Evolutionary conservation across 2,797 vertebrate species (phyloP), one percentile per base, ranked within the genome.

Genomic region (Prunella strophiata): DNA sequence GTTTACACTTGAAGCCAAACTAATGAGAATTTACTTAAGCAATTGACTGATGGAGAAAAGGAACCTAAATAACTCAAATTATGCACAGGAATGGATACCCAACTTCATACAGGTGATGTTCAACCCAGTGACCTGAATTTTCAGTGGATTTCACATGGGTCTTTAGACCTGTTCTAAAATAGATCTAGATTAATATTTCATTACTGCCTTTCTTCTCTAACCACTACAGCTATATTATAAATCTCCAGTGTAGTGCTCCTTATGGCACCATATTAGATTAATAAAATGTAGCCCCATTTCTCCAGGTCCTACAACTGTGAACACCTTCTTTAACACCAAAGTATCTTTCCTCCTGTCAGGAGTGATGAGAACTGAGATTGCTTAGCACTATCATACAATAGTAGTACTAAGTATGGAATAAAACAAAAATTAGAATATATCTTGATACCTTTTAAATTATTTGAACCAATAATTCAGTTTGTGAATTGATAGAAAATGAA

Each of bases 81-180:
- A 14, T 11, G 3, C 10, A 7, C 14, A 51, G 20, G 10, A 84
- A 25, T 17, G 13, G 17, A 47, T 62, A 38, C 3, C 20, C 18
- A 62, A 10, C 21, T 84, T 88, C 51, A 38, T 19, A 66, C 23
- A 78, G 45, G 66, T 62, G 51, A 34, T 55, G 23, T 8, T 72
- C 54, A 93, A 79, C 62, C 38, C 58, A 86, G 8, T 81, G 83
- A 91, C 73, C 57, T 93, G 62, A 59, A 91, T 90, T 93, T 86
- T 85, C 66, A 85, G 48, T 5, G 20, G 18, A 62, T 52, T 52
- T 30, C 59, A 62, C 21, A 25, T 42, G 43, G 23, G 4, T 68
- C 29, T 88, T 30, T 76, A 91, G 26, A 73, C 18, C 9, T 51
- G 7, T 47, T 89, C 4, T 36, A 65, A 84, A 63, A 78, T 47